Evolutionary conservation across 2,797 vertebrate genomes (phyloP), one percentile per base, ranked within the genome.

Genomic region (Epinephelus coioides): DNA sequence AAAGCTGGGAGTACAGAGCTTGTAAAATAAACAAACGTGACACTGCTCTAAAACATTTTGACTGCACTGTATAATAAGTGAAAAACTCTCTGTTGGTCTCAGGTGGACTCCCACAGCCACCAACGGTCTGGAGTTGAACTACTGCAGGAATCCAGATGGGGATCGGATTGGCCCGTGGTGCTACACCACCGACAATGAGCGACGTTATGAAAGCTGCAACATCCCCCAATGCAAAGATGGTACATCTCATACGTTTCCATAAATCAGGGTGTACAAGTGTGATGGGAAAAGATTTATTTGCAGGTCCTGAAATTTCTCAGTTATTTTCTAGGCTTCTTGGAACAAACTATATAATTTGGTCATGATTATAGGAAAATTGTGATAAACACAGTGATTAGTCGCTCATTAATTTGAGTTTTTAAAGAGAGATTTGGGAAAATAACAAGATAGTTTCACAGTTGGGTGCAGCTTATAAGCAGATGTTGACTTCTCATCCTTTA

Each of bases 121-220:
- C n/a, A 98, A 98, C 0, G 97, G 97, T 44, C 92, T 99, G 89
- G 97, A 99, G 92, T 87, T 97, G 78, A 98, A 98, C 87, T 99
- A 96, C 91, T 99, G 98, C 89, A 95, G 98, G 68, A 99, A 99
- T 80, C 98, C 98, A 0, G 97, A 99, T 9, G 89, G 72, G 4
- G 98, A 99, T 84, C 88, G 90, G 0, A 90, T 94, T 6, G 98
- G 98, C 9, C 98, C 98, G 0, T 99, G 98, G 98, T 99, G 98
- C 85, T 99, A 99, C 89, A 99, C 98, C 0, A 89, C 92, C 0
- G 96, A 99, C 86, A 95, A 95, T 0, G 91, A 94, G 2, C 65
- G 95, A 44, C 96, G 98, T 59, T 97, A 96, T 40, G 97, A 99
- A 91, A 96, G 93, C 89, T 99, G 98, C 0, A 95, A 96, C 73